A percentile compares a stretch with the other conserved stretches of the same genome.
Evolutionary conservation across 2,113 vertebrate genomes (phyloP).

Genomic region (Oncorhynchus keta): DNA sequence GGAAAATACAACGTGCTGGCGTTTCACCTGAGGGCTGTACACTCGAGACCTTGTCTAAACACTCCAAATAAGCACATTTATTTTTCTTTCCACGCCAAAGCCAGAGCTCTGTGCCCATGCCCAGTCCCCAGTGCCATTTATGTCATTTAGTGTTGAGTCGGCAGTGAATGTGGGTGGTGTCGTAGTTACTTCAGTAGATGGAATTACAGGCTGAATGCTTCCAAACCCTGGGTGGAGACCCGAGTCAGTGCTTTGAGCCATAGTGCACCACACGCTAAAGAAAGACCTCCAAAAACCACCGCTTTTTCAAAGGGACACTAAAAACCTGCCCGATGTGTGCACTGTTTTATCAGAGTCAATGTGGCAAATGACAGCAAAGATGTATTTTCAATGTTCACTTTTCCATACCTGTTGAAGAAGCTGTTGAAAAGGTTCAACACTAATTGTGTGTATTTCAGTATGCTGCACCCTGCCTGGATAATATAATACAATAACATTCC

Average conservation of each 20-base stretch:
- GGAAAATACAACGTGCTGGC: background rate
- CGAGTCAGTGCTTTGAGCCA: background rate
- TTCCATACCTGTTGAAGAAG: background rate
- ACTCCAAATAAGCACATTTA: background rate
- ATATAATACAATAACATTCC: background rate
- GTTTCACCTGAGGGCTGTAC: background rate
- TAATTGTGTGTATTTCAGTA: background rate
- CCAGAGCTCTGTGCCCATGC: background rate
- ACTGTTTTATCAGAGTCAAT: background rate
- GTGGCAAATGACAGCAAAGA: background rate
- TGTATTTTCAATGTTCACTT: background rate
- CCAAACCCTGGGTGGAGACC: conserved; percentile 19
- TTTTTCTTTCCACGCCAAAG: background rate
- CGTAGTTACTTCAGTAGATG: background rate
- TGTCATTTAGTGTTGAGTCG: conserved; percentile 7
- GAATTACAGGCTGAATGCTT: conserved; percentile 11
- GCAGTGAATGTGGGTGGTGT: conserved; percentile 9
- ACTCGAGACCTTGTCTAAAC: background rate
- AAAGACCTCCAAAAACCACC: conserved; percentile 4
- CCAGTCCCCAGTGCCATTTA: background rate
- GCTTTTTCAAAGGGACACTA: background rate
- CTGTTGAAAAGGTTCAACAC: background rate
- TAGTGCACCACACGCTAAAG: conserved; percentile 11
- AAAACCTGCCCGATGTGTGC: too few species aligned
- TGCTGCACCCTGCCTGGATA: background rate